phyloP scores from a whole-genome alignment of 2,797 vertebrate genomes.

The Adrianichthys oophorus region DNA sequence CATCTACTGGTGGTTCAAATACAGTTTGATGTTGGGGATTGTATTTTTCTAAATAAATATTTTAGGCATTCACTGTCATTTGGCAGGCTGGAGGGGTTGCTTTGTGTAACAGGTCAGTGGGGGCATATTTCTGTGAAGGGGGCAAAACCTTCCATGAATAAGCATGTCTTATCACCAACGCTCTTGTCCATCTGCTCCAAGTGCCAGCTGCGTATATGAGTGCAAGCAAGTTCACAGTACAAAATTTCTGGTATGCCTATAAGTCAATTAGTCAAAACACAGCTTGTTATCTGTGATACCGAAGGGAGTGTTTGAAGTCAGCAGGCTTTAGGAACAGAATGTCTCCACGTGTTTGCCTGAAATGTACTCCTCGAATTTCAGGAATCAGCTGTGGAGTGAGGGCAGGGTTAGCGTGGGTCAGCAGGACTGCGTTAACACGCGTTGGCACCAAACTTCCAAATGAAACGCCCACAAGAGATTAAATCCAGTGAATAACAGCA shows the following conservation, averaged over 20 bases:
- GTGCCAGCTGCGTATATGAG: slow-evolving; percentile 2
- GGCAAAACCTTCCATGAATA: slow-evolving; percentile 10
- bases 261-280: slow-evolving; percentile 28
- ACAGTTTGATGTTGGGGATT: too few species aligned
- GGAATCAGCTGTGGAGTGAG: slow-evolving; percentile 63
- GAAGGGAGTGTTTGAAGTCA: slow-evolving; percentile 49
- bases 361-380: slow-evolving; percentile 69
- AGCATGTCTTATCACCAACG: slow-evolving; percentile 43
- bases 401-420: slow-evolving; percentile 31
- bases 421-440: slow-evolving; percentile 17
- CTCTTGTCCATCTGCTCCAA: slow-evolving; percentile 32
- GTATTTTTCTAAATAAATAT: too few species aligned
- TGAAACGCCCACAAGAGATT: slow-evolving; percentile 12
- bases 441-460: slow-evolving; percentile 13
- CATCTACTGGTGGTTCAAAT: too few species aligned
- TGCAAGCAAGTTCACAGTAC: slow-evolving; percentile 26
- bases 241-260: slow-evolving; percentile 16
- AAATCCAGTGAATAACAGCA: slow-evolving; percentile 7
- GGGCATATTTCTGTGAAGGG: slow-evolving; percentile 26
- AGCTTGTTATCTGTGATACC: slow-evolving; percentile 36
- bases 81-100: slow-evolving; percentile 4
- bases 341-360: slow-evolving; percentile 59
- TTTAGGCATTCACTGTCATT: background rate
- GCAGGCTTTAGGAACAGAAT: slow-evolving; percentile 77
- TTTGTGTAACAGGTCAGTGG: slow-evolving; percentile 21